Base-by-base conservation (phyloP, 2,888 invertebrate species). In the Drosophila macrospina region DNA sequence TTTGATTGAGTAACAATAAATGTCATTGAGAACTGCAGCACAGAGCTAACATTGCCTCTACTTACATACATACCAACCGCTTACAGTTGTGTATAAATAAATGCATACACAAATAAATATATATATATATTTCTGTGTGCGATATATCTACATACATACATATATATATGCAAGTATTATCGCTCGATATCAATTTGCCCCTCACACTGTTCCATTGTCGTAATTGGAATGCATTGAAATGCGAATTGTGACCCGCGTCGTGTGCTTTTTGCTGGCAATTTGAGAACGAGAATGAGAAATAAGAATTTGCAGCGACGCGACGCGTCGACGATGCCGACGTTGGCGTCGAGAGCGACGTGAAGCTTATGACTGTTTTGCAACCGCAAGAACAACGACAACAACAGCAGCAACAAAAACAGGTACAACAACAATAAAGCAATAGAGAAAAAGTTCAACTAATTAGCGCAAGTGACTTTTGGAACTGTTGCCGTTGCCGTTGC, bases 391-490 rank as follows among this genome's bases (percentile, higher is more conserved):
- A 66, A 37, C 47, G 68, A 48, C 26, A 41, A 47, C 59, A 56
- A 61, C 39, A 39, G 4, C 37, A 37, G 8, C 10, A 16, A 39
- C 44, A 52, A 44, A 20, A 15, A 10, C 16, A 39, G 10, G 5
- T 10, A 39, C 44, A 52, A 50, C 4, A 59, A 45, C n/a, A 59
- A 39, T 6, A 34, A 50, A 65, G 57, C 26, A 57, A 51, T 42
- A 54, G 34, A 62, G 39, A 70, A 67, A 75, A 72, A 70, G 76
- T 75, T 75, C 63, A 67, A 71, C 75, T 75, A 75, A 75, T 75
- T 75, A 75, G 79, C 85, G 68, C 82, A 79, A 85, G 82, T 77
- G 85, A 85, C 85, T 85, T 85, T 82, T 85, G 85, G 74, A 74
- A 77, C 57, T 73, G 78, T 61, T 45, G 65, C 32, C 48, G 44